phyloP scores from a whole-genome alignment of 2,888 invertebrate genomes.

The Sicus ferrugineus region DNA sequence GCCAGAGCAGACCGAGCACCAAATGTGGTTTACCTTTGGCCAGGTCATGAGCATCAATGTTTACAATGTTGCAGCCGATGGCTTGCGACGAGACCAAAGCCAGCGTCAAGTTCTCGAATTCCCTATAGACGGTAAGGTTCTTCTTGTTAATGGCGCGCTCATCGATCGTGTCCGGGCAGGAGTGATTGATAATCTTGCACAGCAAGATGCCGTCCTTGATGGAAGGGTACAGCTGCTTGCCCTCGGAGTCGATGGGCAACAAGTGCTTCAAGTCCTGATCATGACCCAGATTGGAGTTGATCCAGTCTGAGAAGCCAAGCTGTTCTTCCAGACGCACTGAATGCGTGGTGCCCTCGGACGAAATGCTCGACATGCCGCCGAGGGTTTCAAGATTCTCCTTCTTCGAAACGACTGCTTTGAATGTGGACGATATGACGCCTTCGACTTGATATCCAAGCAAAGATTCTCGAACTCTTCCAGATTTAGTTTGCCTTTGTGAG shows the following conservation, averaged over 20 bases:
- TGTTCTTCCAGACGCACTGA: slow-evolving; percentile 95
- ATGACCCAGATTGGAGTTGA: slow-evolving; percentile 89
- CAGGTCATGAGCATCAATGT: slow-evolving; percentile 96
- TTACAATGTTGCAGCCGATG: slow-evolving; percentile 98
- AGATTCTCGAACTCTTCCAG: slow-evolving; percentile 91
- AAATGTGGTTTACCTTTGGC: slow-evolving; percentile 93
- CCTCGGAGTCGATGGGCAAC: slow-evolving; percentile 91
- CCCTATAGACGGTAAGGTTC: slow-evolving; percentile 90
- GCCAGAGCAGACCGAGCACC: slow-evolving; percentile 97
- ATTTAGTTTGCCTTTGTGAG: slow-evolving; percentile 80
- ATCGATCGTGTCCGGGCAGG: slow-evolving; percentile 99
- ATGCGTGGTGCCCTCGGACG: slow-evolving; percentile 94
- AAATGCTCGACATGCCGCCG: slow-evolving; percentile 93
- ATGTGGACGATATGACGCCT: too few species aligned
- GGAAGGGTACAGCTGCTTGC: slow-evolving; percentile 89
- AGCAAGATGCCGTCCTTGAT: slow-evolving; percentile 93
- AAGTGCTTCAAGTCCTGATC: slow-evolving; percentile 91
- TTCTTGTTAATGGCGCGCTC: slow-evolving; percentile 98
- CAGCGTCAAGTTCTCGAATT: slow-evolving; percentile 94
- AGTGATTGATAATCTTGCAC: slow-evolving; percentile 97
- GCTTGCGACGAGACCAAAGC: slow-evolving; percentile 96
- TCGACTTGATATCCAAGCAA: slow-evolving; percentile 85
- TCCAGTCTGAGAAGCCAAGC: slow-evolving; percentile 98
- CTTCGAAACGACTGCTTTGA: slow-evolving; percentile 81
- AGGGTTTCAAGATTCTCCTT: slow-evolving; percentile 91